A percentile compares a stretch with the other conserved stretches of the same genome.
Evolutionary conservation across 2,888 invertebrate species (phyloP).

Genomic region (Dryocosmus kuriphilus): DNA sequence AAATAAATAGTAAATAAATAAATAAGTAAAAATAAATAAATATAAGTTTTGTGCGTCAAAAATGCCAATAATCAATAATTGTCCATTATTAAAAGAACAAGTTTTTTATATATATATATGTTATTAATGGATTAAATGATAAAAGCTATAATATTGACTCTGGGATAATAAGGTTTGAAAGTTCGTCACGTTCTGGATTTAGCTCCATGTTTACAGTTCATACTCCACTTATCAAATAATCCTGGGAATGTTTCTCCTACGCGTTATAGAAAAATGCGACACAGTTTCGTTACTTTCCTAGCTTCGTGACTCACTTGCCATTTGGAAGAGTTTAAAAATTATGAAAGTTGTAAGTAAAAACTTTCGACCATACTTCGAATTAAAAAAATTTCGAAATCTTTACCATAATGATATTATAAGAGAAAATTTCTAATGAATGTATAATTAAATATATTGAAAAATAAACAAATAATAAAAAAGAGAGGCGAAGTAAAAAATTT

Average conservation of each 20-base stretch:
- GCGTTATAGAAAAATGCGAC: slow-evolving; percentile 25
- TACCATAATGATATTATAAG: neutral
- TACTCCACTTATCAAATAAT: neutral
- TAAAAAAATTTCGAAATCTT: too few species aligned
- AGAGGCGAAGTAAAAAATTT: too few species aligned
- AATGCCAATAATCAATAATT: too few species aligned
- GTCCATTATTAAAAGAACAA: too few species aligned
- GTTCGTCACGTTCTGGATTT: neutral
- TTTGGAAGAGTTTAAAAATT: neutral
- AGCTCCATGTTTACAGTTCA: neutral
- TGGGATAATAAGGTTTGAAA: neutral
- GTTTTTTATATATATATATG: too few species aligned
- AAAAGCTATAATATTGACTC: neutral
- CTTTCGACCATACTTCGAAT: neutral
- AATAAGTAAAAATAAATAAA: too few species aligned
- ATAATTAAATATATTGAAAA: neutral
- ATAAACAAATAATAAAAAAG: too few species aligned
- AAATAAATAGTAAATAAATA: too few species aligned
- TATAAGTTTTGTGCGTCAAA: too few species aligned
- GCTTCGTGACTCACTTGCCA: slow-evolving; percentile 17
- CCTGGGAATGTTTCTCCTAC: slow-evolving; percentile 18
- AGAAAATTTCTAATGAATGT: neutral
- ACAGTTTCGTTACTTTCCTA: neutral
- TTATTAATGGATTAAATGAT: neutral
- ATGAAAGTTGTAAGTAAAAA: neutral